phyloP scores from a whole-genome alignment of 2,113 vertebrate genomes.

The Osmerus eperlanus region DNA sequence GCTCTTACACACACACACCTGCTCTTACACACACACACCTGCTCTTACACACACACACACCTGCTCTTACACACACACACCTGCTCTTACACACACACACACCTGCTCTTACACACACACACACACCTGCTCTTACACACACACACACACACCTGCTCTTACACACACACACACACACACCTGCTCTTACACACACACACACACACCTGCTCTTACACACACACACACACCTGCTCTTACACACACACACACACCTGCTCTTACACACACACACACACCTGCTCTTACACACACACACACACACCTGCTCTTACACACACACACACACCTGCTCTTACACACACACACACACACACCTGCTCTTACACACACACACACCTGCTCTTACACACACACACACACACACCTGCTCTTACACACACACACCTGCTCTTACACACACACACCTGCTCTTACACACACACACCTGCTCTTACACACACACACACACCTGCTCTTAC shows the following conservation, averaged over 20 bases:
- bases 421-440: conserved; percentile 3
- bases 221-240: conserved; percentile 4
- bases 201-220: not conserved
- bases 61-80: not conserved
- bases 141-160: not conserved
- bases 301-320: not conserved
- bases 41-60: not conserved
- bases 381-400: not conserved
- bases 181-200: not conserved
- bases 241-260: not conserved
- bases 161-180: not conserved
- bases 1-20: not conserved
- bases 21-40: not conserved
- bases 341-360: not conserved
- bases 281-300: not conserved
- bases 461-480: not conserved
- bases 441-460: not conserved
- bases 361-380: not conserved
- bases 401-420: not conserved
- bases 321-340: too few species aligned
- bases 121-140: not conserved
- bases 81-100: not conserved
- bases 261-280: not conserved
- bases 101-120: not conserved
- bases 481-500: not conserved